phyloP scores from a whole-genome alignment of 2,797 vertebrate genomes.

The Enteromius unitaeniatus region DNA sequence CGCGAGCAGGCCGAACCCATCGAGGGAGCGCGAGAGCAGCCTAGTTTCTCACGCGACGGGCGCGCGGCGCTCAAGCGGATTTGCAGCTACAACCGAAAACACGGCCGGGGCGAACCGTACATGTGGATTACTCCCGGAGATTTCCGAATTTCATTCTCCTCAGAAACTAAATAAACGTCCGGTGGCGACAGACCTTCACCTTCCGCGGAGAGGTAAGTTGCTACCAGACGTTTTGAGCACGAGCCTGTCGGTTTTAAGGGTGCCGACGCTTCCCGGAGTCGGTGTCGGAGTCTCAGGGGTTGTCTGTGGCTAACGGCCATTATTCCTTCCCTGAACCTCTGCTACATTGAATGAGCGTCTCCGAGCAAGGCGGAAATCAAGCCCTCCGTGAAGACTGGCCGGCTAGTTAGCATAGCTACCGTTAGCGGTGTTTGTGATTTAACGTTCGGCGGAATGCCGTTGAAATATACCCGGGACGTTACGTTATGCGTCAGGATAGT shows the following conservation, averaged over 20 bases:
- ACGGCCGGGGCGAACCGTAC: constrained; percentile 50
- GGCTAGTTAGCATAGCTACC: constrained; percentile 54
- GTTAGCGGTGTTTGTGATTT: constrained; percentile 43
- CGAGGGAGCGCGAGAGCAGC: constrained; percentile 70
- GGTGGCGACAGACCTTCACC: constrained; percentile 1
- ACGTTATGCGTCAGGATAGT: neutral
- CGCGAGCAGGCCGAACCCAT: constrained; percentile 70
- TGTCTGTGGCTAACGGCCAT: neutral
- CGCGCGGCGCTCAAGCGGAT: constrained; percentile 61
- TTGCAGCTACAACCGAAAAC: constrained; percentile 66
- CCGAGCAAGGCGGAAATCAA: constrained; percentile 41
- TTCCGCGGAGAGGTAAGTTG: constrained; percentile 35
- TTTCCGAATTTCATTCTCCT: neutral
- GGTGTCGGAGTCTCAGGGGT: neutral
- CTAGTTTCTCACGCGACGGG: constrained; percentile 68
- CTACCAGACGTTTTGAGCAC: neutral
- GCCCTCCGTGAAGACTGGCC: constrained; percentile 30
- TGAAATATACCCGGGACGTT: neutral
- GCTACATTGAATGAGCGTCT: constrained; percentile 29
- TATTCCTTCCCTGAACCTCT: neutral
- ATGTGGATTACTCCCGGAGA: constrained; percentile 73
- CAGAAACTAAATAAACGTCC: constrained; percentile 1
- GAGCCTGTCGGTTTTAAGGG: neutral
- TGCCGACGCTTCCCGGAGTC: neutral
- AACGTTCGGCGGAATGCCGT: neutral